A percentile compares a stretch with the other conserved stretches of the same genome.
phyloP scores from a whole-genome alignment of 2,797 vertebrate species.

The Danionella dracula region DNA sequence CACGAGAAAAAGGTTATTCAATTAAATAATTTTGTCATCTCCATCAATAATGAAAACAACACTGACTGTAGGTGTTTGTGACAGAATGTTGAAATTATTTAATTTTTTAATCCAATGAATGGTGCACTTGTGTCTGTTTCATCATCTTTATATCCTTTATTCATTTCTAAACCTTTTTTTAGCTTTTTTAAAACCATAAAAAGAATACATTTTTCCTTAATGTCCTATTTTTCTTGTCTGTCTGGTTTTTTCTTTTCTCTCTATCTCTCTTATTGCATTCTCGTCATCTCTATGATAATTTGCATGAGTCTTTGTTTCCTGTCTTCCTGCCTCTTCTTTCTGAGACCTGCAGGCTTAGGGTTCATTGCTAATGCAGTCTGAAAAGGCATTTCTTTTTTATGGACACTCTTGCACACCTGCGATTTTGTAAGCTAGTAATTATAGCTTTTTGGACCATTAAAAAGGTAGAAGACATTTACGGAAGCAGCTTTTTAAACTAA shows the following conservation, averaged over 20 bases:
- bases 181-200: not conserved
- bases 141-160: not conserved
- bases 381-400: constrained; percentile 23
- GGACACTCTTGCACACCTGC: constrained; percentile 26
- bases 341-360: constrained; percentile 8
- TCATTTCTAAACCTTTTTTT: not conserved
- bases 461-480: not conserved
- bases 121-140: not conserved
- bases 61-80: not conserved
- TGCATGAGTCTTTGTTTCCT: not conserved
- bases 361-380: constrained; percentile 21
- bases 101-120: not conserved
- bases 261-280: constrained; percentile 1
- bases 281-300: not conserved
- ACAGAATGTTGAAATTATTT: not conserved
- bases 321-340: not conserved
- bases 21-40: no score
- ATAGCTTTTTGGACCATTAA: constrained; percentile 1
- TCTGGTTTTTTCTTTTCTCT: not conserved
- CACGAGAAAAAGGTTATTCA: no score
- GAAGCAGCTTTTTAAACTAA: not conserved
- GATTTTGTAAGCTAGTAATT: constrained; percentile 25
- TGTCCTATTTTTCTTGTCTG: not conserved
- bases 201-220: not conserved
- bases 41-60: no score